Evolutionary conservation across 2,113 vertebrate genomes (phyloP), one percentile per base, ranked within the genome.

Genomic region (Lampris megalopsis): DNA sequence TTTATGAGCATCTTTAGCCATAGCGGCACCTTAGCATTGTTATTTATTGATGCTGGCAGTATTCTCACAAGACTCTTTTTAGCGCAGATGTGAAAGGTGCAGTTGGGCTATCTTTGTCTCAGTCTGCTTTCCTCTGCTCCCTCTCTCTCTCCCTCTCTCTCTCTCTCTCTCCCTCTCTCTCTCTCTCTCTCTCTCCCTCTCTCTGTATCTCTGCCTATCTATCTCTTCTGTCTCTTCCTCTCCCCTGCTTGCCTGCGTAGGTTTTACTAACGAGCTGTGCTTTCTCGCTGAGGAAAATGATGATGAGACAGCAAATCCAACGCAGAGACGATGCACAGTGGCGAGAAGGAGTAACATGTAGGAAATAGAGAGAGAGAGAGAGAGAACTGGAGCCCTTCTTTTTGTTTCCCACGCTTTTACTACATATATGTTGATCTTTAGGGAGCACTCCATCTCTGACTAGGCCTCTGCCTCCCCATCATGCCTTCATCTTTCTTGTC

Each of bases 221-320:
- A 48, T 68, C 40, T 43, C 40, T 41, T 9, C 24, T 24, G 24
- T 35, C 36, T 36, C 37, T 36, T 43, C 2, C 54, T 64, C 80
- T 84, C 79, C 81, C 83, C 42, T 77, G 86, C 71, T 78, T 77
- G 82, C 77, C 47, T 72, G 82, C 71, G 79, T 85, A 68, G 87
- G 75, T 85, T 75, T 76, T 80, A 77, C 89, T 91, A 92, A 92
- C 86, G 88, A 91, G 89, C 86, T 69, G 78, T 60, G 60, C 79
- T 63, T 84, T 86, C 89, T 85, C 80, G 87, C 87, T 84, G 78
- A 89, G 78, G 81, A 77, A 92, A 86, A 92, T 85, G 81, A 83
- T 93, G 92, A 93, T 89, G 89, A 92, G 89, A 87, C 92, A 92
- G 90, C 89, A 90, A 83, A 88, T 87, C 58, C 72, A 40, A 72